Evolutionary conservation across 2,797 vertebrate genomes (phyloP).

Genomic region (Sorex maritimensis): DNA sequence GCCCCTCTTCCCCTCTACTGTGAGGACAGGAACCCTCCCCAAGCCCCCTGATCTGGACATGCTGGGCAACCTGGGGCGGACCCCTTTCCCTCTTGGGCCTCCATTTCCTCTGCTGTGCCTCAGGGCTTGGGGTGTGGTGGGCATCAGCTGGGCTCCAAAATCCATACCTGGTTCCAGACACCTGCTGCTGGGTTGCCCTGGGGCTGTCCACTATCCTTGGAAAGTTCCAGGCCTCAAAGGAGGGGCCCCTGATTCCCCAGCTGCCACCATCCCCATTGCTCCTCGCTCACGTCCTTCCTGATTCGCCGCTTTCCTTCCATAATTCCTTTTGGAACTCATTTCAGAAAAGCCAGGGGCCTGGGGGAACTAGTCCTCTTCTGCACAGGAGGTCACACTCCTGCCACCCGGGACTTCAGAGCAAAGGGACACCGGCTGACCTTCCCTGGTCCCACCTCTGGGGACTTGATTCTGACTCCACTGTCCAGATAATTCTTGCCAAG

Average conservation of each 20-base stretch:
- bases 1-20: not conserved
- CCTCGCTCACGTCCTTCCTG: not conserved
- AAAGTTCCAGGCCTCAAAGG: not conserved
- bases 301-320: not conserved
- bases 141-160: not conserved
- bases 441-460: not conserved
- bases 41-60: not conserved
- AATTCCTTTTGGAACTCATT: constrained; percentile 27
- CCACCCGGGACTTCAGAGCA: not conserved
- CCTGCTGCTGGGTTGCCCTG: not conserved
- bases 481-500: not conserved
- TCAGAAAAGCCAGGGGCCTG: not conserved
- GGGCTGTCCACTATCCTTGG: not conserved
- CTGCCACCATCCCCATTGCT: not conserved
- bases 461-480: constrained; percentile 32
- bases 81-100: not conserved
- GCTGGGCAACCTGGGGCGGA: not conserved
- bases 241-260: not conserved
- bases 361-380: constrained; percentile 7
- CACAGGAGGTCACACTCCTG: not conserved
- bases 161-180: constrained; percentile 5
- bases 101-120: constrained; percentile 11
- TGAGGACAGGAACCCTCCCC: not conserved
- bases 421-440: not conserved
- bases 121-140: not conserved